phyloP scores from a whole-genome alignment of 2,113 vertebrate species.

The Mellivora capensis region DNA sequence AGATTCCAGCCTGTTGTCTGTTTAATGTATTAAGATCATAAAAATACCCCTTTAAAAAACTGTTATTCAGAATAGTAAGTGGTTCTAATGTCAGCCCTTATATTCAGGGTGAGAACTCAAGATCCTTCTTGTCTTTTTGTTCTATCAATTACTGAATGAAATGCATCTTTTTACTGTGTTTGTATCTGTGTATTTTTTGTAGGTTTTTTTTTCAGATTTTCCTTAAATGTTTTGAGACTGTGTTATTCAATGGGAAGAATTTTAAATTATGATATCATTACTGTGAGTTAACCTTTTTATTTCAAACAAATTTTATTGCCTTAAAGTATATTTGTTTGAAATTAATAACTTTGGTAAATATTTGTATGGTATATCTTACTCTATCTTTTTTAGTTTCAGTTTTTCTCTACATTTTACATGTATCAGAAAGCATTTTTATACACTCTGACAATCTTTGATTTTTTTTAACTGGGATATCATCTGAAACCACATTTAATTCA shows the following conservation, averaged over 20 bases:
- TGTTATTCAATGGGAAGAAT: background rate
- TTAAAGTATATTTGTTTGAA: background rate
- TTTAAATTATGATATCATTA: background rate
- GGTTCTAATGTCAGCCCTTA: background rate
- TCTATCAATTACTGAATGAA: background rate
- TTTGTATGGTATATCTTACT: background rate
- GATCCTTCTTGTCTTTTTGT: background rate
- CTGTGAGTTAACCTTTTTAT: background rate
- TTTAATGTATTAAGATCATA: background rate
- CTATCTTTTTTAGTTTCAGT: background rate
- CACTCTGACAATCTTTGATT: background rate
- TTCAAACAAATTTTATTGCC: background rate
- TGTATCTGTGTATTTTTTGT: background rate
- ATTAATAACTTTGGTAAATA: background rate
- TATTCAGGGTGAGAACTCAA: background rate
- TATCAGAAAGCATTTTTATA: background rate
- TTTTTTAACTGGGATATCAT: background rate
- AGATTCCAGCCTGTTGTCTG: background rate
- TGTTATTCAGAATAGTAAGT: background rate
- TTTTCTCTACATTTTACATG: background rate
- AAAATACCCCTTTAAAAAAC: background rate
- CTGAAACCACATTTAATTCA: background rate
- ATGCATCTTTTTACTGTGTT: background rate
- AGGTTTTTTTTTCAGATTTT: background rate
- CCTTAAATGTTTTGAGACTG: background rate